phyloP scores from a whole-genome alignment of 2,888 invertebrate genomes.

The Itoplectis maculator region DNA sequence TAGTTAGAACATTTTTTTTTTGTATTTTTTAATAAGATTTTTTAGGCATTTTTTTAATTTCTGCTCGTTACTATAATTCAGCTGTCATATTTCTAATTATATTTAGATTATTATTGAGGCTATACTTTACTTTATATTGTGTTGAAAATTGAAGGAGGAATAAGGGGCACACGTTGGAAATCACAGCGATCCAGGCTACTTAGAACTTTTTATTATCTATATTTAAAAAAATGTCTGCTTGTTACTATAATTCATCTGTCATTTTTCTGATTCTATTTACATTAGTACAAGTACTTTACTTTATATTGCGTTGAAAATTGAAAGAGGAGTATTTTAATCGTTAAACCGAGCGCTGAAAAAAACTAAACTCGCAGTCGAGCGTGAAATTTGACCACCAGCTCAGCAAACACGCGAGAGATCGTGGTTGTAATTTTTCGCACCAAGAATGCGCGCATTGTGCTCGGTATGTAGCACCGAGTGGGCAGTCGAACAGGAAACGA shows the following conservation, averaged over 20 bases:
- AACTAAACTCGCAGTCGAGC: not conserved
- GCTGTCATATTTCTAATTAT: not conserved
- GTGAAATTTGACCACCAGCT: conserved; percentile 17
- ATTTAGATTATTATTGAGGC: too few relatives aligned
- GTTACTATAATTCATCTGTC: not conserved
- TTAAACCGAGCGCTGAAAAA: not conserved
- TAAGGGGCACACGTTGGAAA: too few relatives aligned
- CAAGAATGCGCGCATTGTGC: conserved; percentile 29
- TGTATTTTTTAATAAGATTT: too few relatives aligned
- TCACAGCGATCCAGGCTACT: too few relatives aligned
- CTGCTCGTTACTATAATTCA: not conserved
- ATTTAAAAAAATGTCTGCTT: too few relatives aligned
- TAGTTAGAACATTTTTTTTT: not conserved
- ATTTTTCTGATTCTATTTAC: not conserved
- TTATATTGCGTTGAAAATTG: too few relatives aligned
- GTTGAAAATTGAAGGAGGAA: not conserved
- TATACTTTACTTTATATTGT: too few relatives aligned
- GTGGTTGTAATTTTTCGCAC: conserved; percentile 30
- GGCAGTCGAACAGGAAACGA: conserved; percentile 62
- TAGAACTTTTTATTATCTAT: too few relatives aligned
- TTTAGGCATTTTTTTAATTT: not conserved
- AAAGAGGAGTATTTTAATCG: not conserved
- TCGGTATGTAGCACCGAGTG: conserved; percentile 58
- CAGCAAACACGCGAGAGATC: conserved; percentile 21
- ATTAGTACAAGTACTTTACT: too few relatives aligned